Evolutionary conservation across 2,888 invertebrate species (phyloP), one percentile per base, ranked within the genome.

Genomic region (Tiliacea citrago): DNA sequence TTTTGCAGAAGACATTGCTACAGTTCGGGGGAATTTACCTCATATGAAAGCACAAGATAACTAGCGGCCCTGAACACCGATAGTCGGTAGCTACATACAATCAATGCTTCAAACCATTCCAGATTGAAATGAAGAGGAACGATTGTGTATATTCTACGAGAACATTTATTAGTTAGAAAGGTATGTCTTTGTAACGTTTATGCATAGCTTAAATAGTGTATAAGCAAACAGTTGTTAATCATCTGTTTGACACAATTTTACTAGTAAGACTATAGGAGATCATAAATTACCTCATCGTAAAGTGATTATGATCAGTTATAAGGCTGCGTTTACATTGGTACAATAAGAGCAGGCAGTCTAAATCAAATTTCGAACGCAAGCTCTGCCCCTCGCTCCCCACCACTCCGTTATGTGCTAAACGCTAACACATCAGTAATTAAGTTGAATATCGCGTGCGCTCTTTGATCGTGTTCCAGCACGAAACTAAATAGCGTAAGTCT

Each of bases 241-340:
- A 76, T 75, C 53, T 76, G 53, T 29, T n/a, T 21, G 5, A n/a
- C 35, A 70, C 12, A 45, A 35, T 55, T 49, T 68, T 68, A 75
- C 18, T n/a, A 66, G n/a, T n/a, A 35, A 16, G 12, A 42, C 16
- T 45, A 21, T 39, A 47, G 9, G 21, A 49, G 42, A 60, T 51
- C 71, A 47, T 65, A 60, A 49, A 70, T 71, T 49, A 81, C 45
- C 39, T 80, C 69, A 53, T 77, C 35, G 16, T 68, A 24, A 47
- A 53, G 9, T 9, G 1, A 55, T 39, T 62, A 35, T 66, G 68
- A 65, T 57, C 55, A 45, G 42, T 35, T 45, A 18, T 65, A 65
- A 78, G 47, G 53, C 9, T 5, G 47, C 21, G 13, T 55, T 35
- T 29, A 65, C 21, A 60, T 49, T 60, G 53, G 18, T 16, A 29